phyloP scores from a whole-genome alignment of 2,113 vertebrate species.

The Azemiops feae region DNA sequence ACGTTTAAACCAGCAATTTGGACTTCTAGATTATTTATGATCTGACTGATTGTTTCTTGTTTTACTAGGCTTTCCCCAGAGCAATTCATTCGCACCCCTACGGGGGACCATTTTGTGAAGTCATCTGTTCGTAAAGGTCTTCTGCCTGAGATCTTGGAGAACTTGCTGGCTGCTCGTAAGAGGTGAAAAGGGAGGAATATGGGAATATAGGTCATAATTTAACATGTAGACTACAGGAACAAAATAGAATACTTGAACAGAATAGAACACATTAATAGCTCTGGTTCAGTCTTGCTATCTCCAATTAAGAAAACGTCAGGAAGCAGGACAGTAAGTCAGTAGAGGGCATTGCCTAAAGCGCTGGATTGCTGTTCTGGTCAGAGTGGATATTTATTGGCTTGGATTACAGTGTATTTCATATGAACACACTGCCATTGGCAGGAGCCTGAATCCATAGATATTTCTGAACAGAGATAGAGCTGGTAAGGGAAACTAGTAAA shows the following conservation, averaged over 20 bases:
- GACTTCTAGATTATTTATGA: background rate
- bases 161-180: constrained; percentile 85
- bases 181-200: constrained; percentile 63
- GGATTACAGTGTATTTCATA: background rate
- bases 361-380: background rate
- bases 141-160: constrained; percentile 90
- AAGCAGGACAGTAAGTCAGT: background rate
- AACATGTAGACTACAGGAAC: too few relatives aligned
- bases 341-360: background rate
- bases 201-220: background rate
- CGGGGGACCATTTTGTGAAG: constrained; percentile 86
- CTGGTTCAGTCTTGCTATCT: background rate
- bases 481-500: background rate
- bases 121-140: constrained; percentile 84
- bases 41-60: background rate
- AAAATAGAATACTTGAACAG: background rate
- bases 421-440: background rate
- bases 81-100: constrained; percentile 89
- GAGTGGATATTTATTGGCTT: background rate
- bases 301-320: background rate
- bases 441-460: background rate
- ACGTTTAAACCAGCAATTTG: background rate
- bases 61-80: constrained; percentile 73
- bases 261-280: background rate
- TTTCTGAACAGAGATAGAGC: background rate